Evolutionary conservation across 2,888 invertebrate species (phyloP), one percentile per base, ranked within the genome.

Genomic region (Pseudanteris insignis): DNA sequence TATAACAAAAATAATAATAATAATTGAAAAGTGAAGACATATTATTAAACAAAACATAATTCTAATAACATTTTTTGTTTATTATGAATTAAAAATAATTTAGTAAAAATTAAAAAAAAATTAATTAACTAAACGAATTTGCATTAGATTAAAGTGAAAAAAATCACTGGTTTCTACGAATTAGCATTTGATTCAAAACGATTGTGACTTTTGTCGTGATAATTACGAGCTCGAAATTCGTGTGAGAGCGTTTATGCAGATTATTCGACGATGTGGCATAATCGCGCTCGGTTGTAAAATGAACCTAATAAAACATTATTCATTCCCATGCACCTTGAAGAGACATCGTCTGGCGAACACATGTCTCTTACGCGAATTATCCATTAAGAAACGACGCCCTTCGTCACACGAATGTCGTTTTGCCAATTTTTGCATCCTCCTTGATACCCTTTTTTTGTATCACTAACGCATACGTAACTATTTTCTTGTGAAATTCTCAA

Each of bases 281-380:
- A 57, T 58, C 47, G 34, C 10, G 25, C 53, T 47, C 36, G 53
- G 53, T 60, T 58, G 59, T 68, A 67, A 70, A 62, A 61, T 44
- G 67, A 58, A 61, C 55, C 41, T 53, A 68, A 72, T 72, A 48
- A 72, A 67, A 70, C 67, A 65, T 68, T 70, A 70, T 67, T 68
- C 70, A 67, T 71, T 72, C 67, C 72, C 71, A 69, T 71, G 70
- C 66, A 72, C 72, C 72, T 72, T 70, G 48, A 59, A 58, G 66
- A 67, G 67, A 66, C 63, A 60, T 65, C 71, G 73, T 76, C 76
- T 76, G 76, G 75, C 64, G 67, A 72, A 70, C 76, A 76, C 68
- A 75, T 76, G 76, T 74, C 69, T 32, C 59, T 66, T 54, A 69
- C 60, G 68, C 67, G 70, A 69, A 69, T 73, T 68, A 71, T 67